Base-by-base conservation (phyloP, 2,113 vertebrate species). In the Macquaria australasica region DNA sequence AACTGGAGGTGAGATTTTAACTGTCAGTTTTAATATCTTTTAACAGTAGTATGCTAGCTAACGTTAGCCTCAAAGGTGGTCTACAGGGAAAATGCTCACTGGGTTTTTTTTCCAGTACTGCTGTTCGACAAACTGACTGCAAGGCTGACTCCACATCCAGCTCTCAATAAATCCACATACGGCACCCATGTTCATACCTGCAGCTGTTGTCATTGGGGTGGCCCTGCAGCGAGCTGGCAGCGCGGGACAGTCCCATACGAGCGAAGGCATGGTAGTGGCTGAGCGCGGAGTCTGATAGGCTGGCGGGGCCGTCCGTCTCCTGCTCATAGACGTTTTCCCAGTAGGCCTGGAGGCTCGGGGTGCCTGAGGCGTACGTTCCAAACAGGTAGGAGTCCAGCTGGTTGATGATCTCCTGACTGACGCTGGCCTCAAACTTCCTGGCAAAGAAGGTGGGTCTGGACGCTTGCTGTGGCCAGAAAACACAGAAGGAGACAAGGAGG, bases 371-470 rank as follows among this genome's bases (percentile, higher is more conserved):
- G 79, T 82, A 67, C 1, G 85, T 3, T 1, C 98, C 98, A 0
- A 98, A 99, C 90, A 99, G 92, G 93, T 96, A 97, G 56, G 96
- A 93, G 81, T 99, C 98, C 96, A 99, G 77, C 92, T 98, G 98
- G 79, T 96, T 96, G 6, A 99, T 96, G 69, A 99, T 95, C 89
- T 99, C 98, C 94, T 99, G 98, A 23, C 98, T 99, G 67, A 99
- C 97, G 45, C 97, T 96, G 0, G 98, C 98, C 87, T 99, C 98
- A 2, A 99, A 99, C 94, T 99, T 99, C 8, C 98, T 95, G 23
- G 98, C 98, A 2, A 99, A 99, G 95, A 99, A 99, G 1, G 98
- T 99, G 0, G 98, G 98, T 72, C 98, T 93, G 74, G 98, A 96
- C 0, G 97, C 97, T 92, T 99, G 98, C 98, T 99, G 96, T 62